A percentile compares a stretch with the other conserved stretches of the same genome.
Evolutionary conservation across 2,113 vertebrate genomes (phyloP).

Genomic region (Oostethus manadensis): DNA sequence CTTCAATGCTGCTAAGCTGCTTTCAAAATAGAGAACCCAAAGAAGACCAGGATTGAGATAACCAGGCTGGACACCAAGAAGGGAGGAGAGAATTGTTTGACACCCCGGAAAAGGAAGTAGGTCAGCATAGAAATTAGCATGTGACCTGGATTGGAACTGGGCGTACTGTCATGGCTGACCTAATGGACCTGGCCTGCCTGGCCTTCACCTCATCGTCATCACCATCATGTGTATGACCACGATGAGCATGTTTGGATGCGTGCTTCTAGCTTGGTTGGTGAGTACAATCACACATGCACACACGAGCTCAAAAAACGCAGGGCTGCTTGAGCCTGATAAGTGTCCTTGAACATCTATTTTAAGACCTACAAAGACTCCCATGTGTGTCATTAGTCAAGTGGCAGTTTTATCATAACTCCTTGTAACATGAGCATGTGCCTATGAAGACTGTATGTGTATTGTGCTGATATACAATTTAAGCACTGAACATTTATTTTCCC

Average conservation of each 20-base stretch:
- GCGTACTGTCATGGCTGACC: too few species aligned
- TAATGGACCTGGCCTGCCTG: too few species aligned
- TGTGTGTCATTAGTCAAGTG: not conserved
- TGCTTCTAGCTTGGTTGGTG: constrained; percentile 67
- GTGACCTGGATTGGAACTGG: constrained; percentile 36
- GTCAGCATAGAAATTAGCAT: constrained; percentile 41
- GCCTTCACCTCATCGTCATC: too few species aligned
- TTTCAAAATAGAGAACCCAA: constrained; percentile 64
- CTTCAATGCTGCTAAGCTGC: constrained; percentile 52
- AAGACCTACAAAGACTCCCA: constrained; percentile 7
- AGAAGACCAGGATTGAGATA: constrained; percentile 45
- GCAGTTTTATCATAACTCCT: constrained; percentile 1
- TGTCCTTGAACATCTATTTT: constrained; percentile 28
- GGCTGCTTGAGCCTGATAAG: constrained; percentile 17
- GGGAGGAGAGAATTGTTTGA: constrained; percentile 34
- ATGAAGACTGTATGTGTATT: too few species aligned
- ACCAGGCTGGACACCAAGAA: constrained; percentile 42
- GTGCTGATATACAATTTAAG: too few species aligned
- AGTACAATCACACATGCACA: constrained; percentile 40
- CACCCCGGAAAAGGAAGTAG: constrained; percentile 29
- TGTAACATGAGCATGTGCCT: not conserved
- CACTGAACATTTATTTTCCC: too few species aligned
- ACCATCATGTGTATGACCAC: constrained; percentile 68
- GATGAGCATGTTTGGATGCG: constrained; percentile 67
- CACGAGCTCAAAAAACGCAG: not conserved